These are phyloP conservation scores for Stomorhina lunata DNA, from an alignment of 2,888 invertebrate species.

Conservation along the genomic window DNA sequence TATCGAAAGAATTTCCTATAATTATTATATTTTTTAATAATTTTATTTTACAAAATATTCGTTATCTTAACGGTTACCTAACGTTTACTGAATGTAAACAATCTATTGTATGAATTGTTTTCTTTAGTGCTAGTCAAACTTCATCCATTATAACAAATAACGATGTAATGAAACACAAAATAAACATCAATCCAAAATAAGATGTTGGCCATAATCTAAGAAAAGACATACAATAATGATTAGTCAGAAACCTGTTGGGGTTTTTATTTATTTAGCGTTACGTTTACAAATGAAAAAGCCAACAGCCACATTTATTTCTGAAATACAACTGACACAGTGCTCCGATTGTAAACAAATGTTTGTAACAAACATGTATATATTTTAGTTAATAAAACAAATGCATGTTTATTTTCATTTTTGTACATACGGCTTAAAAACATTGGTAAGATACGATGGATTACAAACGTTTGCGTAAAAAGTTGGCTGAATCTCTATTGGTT, in stretches of 20 bases:
- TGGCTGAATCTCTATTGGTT: background rate
- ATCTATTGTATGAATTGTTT: no score
- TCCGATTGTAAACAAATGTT: constrained; percentile 22
- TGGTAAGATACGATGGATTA: background rate
- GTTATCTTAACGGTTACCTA: no score
- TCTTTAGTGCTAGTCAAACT: background rate
- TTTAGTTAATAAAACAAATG: no score
- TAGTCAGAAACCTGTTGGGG: constrained; percentile 74
- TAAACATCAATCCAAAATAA: constrained; percentile 40
- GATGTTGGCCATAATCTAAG: constrained; percentile 41
- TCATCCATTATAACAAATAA: no score
- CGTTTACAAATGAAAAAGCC: constrained; percentile 37
- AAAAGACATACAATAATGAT: constrained; percentile 64
- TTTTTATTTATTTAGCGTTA: constrained; percentile 37
- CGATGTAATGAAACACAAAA: constrained; percentile 40
- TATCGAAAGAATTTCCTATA: no score
- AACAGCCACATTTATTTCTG: constrained; percentile 33
- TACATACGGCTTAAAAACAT: background rate
- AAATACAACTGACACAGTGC: constrained; percentile 1
- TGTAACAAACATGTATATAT: background rate
- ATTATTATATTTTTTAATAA: no score
- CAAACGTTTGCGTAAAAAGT: no score
- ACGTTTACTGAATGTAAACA: no score
- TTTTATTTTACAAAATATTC: no score
- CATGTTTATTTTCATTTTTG: no score